Conservation (phyloP, 2,888 invertebrate species). For the Caenorhabditis zanzibari region DNA sequence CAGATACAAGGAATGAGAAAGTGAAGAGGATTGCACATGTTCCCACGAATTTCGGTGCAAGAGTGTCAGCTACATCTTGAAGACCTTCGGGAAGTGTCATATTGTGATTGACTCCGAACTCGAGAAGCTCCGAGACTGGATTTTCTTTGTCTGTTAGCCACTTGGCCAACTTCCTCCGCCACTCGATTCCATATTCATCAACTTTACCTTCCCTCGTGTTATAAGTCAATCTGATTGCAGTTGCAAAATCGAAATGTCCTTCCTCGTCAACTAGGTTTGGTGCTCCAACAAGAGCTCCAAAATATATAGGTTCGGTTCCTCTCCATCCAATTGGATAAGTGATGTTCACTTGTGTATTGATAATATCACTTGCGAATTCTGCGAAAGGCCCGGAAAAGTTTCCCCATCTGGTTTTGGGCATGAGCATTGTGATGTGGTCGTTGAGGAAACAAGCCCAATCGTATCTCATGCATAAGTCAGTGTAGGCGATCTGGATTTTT, state of each 20-base stretch:
- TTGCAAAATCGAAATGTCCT: slow-evolving; percentile 82
- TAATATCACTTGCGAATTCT: slow-evolving; percentile 81
- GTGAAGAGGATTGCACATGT: slow-evolving; percentile 77
- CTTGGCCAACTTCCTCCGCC: slow-evolving; percentile 77
- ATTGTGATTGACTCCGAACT: slow-evolving; percentile 82
- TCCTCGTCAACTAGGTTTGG: slow-evolving; percentile 80
- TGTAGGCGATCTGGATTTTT: slow-evolving; percentile 88
- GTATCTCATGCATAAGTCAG: slow-evolving; percentile 89
- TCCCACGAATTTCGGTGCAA: slow-evolving; percentile 75
- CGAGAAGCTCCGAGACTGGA: slow-evolving; percentile 80
- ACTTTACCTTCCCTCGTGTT: slow-evolving; percentile 81
- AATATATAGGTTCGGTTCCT: slow-evolving; percentile 83
- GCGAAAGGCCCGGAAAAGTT: slow-evolving; percentile 79
- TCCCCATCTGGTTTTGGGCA: slow-evolving; percentile 80
- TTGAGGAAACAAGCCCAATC: slow-evolving; percentile 82
- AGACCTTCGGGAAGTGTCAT: slow-evolving; percentile 81
- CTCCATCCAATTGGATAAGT: slow-evolving; percentile 83
- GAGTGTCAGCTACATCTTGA: slow-evolving; percentile 77
- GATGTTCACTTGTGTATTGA: slow-evolving; percentile 81
- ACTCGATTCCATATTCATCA: slow-evolving; percentile 66
- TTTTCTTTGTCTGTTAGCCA: slow-evolving; percentile 78
- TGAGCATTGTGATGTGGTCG: slow-evolving; percentile 85
- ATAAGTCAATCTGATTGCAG: slow-evolving; percentile 81
- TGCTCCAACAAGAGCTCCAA: slow-evolving; percentile 81
- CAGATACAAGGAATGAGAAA: slow-evolving; percentile 79